Conservation (phyloP, 2,113 vertebrate genomes). For the Acanthisitta chloris region DNA sequence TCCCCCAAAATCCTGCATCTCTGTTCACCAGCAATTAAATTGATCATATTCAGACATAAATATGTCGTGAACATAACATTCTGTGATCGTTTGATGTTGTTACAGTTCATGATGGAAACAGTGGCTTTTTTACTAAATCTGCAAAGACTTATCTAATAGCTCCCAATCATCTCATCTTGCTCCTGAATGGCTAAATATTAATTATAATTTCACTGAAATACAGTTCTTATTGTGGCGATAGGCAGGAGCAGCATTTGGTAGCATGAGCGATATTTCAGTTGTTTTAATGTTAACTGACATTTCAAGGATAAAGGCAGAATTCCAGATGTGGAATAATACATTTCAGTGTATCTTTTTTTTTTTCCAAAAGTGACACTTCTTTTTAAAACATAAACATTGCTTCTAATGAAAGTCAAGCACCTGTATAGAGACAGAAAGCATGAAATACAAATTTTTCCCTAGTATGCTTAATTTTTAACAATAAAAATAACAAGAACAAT, state of each 20-base stretch:
- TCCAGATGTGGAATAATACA: not conserved
- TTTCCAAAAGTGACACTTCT: not conserved
- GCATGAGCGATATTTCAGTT: not conserved
- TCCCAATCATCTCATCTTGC: conserved; percentile 5
- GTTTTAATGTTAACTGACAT: conserved; percentile 12
- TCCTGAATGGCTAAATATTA: conserved; percentile 33
- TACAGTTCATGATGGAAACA: conserved; percentile 43
- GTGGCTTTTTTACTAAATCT: conserved; percentile 19
- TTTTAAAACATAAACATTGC: not conserved
- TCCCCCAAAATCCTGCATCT: conserved; percentile 33
- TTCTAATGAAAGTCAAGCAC: not conserved
- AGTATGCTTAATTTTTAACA: not conserved
- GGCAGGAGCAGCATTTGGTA: conserved; percentile 10
- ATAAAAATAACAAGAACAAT: not conserved
- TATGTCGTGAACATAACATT: conserved; percentile 69
- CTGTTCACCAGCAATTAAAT: conserved; percentile 69
- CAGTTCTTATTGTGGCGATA: conserved; percentile 44
- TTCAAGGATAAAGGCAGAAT: conserved; percentile 19
- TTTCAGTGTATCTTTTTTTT: not conserved
- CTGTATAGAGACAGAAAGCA: not conserved
- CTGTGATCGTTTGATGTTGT: conserved; percentile 35
- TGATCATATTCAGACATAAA: conserved; percentile 66
- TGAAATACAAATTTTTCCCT: not conserved
- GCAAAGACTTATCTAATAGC: conserved; percentile 20
- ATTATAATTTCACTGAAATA: conserved; percentile 49